Evolutionary conservation across 2,113 vertebrate species (phyloP).

Genomic region (Micromys minutus): DNA sequence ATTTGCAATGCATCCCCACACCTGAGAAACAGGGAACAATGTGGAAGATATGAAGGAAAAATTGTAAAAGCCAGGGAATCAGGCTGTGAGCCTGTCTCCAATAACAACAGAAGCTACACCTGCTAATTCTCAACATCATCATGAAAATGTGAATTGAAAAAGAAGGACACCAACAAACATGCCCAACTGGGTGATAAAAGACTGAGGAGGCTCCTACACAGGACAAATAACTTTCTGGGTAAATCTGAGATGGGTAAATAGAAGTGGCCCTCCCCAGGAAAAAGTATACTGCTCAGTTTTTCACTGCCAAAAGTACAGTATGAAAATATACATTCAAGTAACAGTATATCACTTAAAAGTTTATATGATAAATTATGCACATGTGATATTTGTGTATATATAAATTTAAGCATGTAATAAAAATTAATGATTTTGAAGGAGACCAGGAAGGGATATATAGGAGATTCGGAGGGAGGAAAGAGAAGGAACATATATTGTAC

Average conservation of each 20-base stretch:
- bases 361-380: background rate
- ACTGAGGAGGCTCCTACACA: background rate
- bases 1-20: background rate
- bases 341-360: background rate
- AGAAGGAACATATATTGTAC: background rate
- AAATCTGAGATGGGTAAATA: no score
- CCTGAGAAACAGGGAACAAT: background rate
- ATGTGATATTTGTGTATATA: background rate
- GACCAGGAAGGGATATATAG: background rate
- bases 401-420: background rate
- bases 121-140: background rate
- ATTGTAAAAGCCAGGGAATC: background rate
- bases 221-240: background rate
- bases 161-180: background rate
- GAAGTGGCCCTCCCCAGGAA: background rate
- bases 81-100: background rate
- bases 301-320: background rate
- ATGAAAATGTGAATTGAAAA: background rate
- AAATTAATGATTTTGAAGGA: background rate
- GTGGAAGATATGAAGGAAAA: background rate
- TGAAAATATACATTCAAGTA: background rate
- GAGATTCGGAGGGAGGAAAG: background rate
- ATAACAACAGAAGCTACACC: background rate
- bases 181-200: background rate
- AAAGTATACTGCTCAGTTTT: background rate